Conservation (phyloP, 1,140 invertebrate species). For the Lineus longissimus region DNA sequence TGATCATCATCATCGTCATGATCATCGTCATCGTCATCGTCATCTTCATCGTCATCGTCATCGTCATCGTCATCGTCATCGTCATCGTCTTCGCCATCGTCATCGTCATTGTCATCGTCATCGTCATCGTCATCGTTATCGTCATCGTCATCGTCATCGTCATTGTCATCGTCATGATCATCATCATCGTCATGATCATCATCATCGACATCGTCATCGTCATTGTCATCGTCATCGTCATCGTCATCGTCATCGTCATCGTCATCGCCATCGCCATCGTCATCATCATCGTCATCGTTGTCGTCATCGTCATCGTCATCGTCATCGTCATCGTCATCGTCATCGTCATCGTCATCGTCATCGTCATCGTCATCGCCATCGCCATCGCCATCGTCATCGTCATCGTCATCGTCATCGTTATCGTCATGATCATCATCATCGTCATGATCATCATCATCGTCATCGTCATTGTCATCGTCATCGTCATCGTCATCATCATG, state of each 20-base stretch:
- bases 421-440: no score
- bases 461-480: constrained; percentile 2
- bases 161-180: no score
- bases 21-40: no score
- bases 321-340: constrained; percentile 4
- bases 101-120: no score
- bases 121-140: no score
- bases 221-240: constrained; percentile 24
- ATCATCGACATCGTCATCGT: constrained; percentile 21
- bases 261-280: constrained; percentile 23
- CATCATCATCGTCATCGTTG: constrained; percentile 27
- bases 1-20: no score
- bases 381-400: constrained; percentile 10
- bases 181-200: no score
- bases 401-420: constrained; percentile 16
- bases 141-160: constrained; percentile 18
- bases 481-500: background rate
- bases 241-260: constrained; percentile 19
- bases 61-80: no score
- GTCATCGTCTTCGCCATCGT: no score
- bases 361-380: constrained; percentile 13
- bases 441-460: background rate
- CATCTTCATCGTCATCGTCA: no score
- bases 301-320: constrained; percentile 7
- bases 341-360: constrained; percentile 10